These are phyloP conservation scores for Aphyosemion australe DNA, from an alignment of 2,113 vertebrate species.

Conservation along the genomic window DNA sequence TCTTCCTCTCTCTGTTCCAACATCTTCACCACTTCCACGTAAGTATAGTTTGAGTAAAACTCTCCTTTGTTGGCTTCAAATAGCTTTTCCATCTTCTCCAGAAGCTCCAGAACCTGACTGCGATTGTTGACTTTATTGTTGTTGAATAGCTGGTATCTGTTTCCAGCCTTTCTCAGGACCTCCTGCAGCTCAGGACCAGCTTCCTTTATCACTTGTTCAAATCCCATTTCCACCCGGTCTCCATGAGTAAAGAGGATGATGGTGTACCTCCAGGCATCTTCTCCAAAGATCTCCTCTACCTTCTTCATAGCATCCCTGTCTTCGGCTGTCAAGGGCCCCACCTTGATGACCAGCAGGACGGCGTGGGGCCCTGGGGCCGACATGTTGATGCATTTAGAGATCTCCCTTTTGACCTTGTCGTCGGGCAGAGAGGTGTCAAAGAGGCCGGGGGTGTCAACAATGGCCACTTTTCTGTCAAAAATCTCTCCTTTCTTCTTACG, in stretches of 20 bases:
- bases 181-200: conserved; percentile 1
- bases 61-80: conserved; percentile 9
- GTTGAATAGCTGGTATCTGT: conserved; percentile 34
- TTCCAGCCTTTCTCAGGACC: conserved; percentile 21
- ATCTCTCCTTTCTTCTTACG: not conserved
- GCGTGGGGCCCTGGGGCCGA: conserved; percentile 55
- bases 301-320: conserved; percentile 7
- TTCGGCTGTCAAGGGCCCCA: conserved; percentile 40
- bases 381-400: conserved; percentile 43
- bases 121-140: conserved; percentile 5
- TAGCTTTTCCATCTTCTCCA: conserved; percentile 48
- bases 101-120: conserved; percentile 31
- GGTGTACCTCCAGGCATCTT: conserved; percentile 24
- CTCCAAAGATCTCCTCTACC: conserved; percentile 41
- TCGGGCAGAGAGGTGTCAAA: conserved; percentile 23
- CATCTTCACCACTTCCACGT: not conserved
- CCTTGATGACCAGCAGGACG: conserved; percentile 47
- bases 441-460: conserved; percentile 50
- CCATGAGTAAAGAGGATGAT: conserved; percentile 49
- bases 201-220: not conserved
- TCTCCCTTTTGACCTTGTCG: conserved; percentile 7
- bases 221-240: not conserved
- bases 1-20: conserved; percentile 11
- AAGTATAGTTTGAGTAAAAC: conserved; percentile 40
- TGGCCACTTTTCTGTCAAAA: not conserved